A percentile compares a stretch with the other conserved stretches of the same genome.
Evolutionary conservation across 2,797 vertebrate species (phyloP).

Genomic region (Gambelia wislizenii): DNA sequence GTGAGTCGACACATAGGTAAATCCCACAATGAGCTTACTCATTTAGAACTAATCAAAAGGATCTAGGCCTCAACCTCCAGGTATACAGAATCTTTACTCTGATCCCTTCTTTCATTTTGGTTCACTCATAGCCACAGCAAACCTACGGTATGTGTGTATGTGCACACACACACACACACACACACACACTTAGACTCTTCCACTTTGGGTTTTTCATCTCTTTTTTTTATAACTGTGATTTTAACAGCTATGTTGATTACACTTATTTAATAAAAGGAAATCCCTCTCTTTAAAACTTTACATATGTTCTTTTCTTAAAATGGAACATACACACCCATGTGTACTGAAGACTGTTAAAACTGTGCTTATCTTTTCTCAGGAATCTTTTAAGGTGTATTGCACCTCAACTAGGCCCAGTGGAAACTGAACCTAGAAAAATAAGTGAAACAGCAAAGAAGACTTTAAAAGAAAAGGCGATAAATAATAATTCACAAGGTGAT

Average conservation of each 20-base stretch:
- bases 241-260: background rate
- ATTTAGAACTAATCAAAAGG: no score
- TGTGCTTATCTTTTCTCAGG: background rate
- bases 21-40: no score
- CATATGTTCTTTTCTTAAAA: background rate
- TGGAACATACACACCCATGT: background rate
- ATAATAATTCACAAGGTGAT: background rate
- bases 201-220: background rate
- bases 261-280: background rate
- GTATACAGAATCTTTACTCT: background rate
- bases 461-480: background rate
- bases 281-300: background rate
- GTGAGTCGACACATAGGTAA: no score
- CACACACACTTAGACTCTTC: no score
- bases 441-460: background rate
- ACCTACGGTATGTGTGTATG: no score
- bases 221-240: background rate
- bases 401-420: background rate
- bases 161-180: no score
- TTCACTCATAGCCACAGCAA: background rate
- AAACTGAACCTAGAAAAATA: background rate
- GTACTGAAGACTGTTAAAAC: background rate
- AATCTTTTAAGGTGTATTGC: background rate
- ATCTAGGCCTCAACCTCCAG: background rate
- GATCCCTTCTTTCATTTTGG: background rate